Evolutionary conservation across 1,140 invertebrate genomes (phyloP).

Genomic region (Oedothorax gibbosus): DNA sequence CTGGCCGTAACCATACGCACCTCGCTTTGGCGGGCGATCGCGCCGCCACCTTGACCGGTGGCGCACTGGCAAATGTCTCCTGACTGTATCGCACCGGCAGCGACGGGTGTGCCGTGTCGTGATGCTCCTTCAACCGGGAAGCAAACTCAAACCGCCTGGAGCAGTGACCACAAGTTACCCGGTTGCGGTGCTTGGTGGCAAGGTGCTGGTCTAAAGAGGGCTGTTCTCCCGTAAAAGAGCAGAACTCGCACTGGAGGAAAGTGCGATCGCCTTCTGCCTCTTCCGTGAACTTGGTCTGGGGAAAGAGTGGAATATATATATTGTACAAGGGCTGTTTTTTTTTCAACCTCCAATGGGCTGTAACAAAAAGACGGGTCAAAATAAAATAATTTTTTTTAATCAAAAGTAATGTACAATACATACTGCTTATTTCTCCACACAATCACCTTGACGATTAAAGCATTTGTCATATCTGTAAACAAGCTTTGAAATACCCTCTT

Average conservation of each 20-base stretch:
- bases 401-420: too few species aligned
- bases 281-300: background rate
- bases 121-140: conserved; percentile 26
- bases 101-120: conserved; percentile 19
- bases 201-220: background rate
- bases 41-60: background rate
- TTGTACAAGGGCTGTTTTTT: too few species aligned
- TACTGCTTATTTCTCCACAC: too few species aligned
- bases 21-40: too few species aligned
- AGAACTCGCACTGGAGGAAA: conserved; percentile 51
- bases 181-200: conserved; percentile 18
- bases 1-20: too few species aligned
- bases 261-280: background rate
- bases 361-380: too few species aligned
- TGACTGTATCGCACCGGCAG: conserved; percentile 38
- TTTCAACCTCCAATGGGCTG: too few species aligned
- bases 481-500: too few species aligned
- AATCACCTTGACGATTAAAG: too few species aligned
- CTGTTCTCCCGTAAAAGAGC: conserved; percentile 15
- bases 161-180: conserved; percentile 37
- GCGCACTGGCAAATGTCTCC: background rate
- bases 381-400: too few species aligned
- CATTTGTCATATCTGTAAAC: too few species aligned
- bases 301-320: background rate
- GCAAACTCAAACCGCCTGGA: conserved; percentile 48